Evolutionary conservation across 2,888 invertebrate genomes (phyloP), one percentile per base, ranked within the genome.

Genomic region (Lithodes maja): DNA sequence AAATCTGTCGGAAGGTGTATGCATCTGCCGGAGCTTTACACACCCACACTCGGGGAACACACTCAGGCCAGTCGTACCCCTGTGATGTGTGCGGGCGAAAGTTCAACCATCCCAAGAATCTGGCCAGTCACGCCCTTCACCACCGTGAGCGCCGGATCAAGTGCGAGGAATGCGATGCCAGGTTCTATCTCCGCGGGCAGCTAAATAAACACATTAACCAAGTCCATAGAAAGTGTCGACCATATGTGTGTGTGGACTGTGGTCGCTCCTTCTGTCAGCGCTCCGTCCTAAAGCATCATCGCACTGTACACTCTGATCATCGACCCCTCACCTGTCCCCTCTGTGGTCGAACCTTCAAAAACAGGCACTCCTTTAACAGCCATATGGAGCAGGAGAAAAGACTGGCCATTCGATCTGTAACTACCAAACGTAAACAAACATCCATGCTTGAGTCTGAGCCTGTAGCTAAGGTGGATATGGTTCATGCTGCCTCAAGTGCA

Each of bases 251-350:
- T 85, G 79, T 74, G 1, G 88, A 85, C n/a, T 88, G 88, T 71
- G 81, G 88, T 5, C 83, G 88, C 12, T 80, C 84, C 2, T 88
- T 88, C 52, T 84, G 83, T 49, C 88, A 88, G 74, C 88, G 88
- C 2, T 88, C 88, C 1, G 88, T 88, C n/a, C 61, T 88, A 9
- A 84, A 81, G 54, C 88, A 88, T 68, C 88, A 88, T 52, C 74
- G 84, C 1, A 84, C 83, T 69, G 80, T 84, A 9, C 88, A 88
- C 52, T 80, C 88, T 1, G 80, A 84, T 1, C 88, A 79, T 17
- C 68, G 87, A 1, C 78, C 53, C 33, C 74, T 86, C 17, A 81
- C 74, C 2, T 86, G 86, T 61, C 86, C 81, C 12, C 55, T 82
- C 2, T 86, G 86, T 86, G 86, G 86, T 33, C 71, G 81, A 5